Percentiles rank a stretch among this genome's conserved stretches.
Conservation (phyloP, 1,140 invertebrate species). For the Aphaenogaster floridana region DNA sequence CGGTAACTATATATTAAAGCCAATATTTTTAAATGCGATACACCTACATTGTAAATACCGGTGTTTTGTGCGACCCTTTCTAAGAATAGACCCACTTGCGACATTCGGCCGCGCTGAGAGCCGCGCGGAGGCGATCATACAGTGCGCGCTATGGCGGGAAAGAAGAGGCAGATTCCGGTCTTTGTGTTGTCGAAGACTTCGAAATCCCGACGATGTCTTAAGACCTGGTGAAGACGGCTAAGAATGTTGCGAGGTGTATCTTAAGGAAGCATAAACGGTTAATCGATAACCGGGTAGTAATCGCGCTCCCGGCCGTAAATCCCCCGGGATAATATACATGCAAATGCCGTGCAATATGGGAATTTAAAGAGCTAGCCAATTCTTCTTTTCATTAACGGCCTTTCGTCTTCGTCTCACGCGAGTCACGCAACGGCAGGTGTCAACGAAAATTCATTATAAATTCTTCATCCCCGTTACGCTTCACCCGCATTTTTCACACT, state of each 20-base stretch:
- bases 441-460: constrained; percentile 9
- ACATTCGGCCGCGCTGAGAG: constrained; percentile 42
- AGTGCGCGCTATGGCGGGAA: constrained; percentile 3
- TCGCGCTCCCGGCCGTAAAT: background rate
- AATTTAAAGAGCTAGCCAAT: background rate
- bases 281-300: constrained; percentile 27
- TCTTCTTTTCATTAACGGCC: background rate
- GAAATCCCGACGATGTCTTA: constrained; percentile 5
- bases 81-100: constrained; percentile 80
- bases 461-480: background rate
- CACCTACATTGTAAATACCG: constrained; percentile 84
- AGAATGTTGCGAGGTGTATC: constrained; percentile 21
- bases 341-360: background rate
- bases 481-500: background rate
- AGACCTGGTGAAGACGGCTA: background rate
- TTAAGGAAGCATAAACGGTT: constrained; percentile 12
- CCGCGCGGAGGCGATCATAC: constrained; percentile 37
- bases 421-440: background rate
- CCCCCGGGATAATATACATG: background rate
- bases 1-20: constrained; percentile 80
- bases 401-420: background rate
- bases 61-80: constrained; percentile 80
- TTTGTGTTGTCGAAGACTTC: constrained; percentile 34
- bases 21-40: constrained; percentile 82
- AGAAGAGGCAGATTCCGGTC: constrained; percentile 26